Evolutionary conservation across 2,113 vertebrate genomes (phyloP).

Genomic region (Siniperca chuatsi): DNA sequence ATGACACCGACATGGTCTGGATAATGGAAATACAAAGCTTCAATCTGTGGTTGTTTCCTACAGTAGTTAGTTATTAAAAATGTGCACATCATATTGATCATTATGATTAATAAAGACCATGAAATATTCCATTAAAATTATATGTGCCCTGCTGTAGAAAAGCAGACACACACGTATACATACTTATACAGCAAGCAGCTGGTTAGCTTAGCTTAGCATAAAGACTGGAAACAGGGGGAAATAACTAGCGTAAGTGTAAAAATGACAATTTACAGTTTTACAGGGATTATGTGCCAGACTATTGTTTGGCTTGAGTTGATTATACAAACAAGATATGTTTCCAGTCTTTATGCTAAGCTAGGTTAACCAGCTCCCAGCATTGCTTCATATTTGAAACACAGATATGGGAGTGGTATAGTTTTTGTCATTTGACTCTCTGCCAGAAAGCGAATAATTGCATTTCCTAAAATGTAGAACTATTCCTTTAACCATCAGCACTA

Average conservation of each 20-base stretch:
- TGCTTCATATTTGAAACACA: too few relatives aligned
- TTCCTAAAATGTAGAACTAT: neutral
- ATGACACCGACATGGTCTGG: conserved; percentile 6
- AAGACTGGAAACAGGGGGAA: neutral
- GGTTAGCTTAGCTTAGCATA: neutral
- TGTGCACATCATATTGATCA: neutral
- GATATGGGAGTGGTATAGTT: neutral
- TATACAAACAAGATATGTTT: neutral
- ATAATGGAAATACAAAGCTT: conserved; percentile 6
- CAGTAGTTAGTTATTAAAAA: neutral
- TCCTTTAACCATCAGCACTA: neutral
- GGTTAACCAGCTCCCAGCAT: too few relatives aligned
- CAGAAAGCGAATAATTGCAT: neutral
- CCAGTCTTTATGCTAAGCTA: too few relatives aligned
- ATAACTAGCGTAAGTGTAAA: neutral
- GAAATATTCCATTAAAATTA: neutral
- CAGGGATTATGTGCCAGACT: neutral
- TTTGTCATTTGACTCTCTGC: neutral
- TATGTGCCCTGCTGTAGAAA: neutral
- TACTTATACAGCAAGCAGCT: neutral
- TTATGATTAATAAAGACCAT: neutral
- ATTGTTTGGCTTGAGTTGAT: neutral
- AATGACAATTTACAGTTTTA: neutral
- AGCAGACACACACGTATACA: neutral
- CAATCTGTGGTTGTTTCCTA: neutral